Conservation (phyloP, 2,888 invertebrate species). For the Meghimatium bilineatum region DNA sequence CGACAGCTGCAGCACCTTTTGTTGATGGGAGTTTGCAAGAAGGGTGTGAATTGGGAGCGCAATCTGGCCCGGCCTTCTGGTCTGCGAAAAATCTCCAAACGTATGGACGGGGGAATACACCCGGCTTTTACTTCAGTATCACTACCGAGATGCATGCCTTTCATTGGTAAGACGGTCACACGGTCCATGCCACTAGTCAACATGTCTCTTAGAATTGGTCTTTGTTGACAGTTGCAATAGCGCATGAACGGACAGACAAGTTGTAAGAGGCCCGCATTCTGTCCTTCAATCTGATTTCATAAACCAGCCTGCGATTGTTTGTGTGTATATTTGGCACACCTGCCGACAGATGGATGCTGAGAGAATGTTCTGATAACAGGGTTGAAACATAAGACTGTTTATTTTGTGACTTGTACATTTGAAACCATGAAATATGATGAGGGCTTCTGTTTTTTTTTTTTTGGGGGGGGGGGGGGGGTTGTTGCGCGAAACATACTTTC, state of each 20-base stretch:
- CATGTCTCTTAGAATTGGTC: not conserved
- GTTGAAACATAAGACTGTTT: too few species aligned
- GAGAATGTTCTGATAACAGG: too few species aligned
- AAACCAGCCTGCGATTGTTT: not conserved
- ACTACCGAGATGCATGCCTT: not conserved
- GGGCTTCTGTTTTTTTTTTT: too few species aligned
- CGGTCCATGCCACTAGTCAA: constrained; percentile 11
- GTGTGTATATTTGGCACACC: not conserved
- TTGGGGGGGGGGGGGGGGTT: too few species aligned
- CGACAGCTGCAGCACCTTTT: constrained; percentile 17
- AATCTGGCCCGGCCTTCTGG: constrained; percentile 20
- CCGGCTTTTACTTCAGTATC: constrained; percentile 4
- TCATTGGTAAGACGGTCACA: constrained; percentile 11
- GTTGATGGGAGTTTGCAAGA: not conserved
- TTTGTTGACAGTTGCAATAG: not conserved
- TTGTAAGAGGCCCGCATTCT: not conserved
- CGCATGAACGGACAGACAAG: constrained; percentile 18
- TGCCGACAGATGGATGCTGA: not conserved
- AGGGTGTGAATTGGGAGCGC: not conserved
- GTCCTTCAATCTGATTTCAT: not conserved
- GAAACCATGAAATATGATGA: too few species aligned
- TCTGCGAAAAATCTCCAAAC: not conserved
- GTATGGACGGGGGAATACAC: not conserved
- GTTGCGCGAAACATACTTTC: too few species aligned
- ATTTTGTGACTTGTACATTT: too few species aligned